Evolutionary conservation across 1,140 invertebrate genomes (phyloP), one percentile per base, ranked within the genome.

Genomic region (Ceratitis capitata): DNA sequence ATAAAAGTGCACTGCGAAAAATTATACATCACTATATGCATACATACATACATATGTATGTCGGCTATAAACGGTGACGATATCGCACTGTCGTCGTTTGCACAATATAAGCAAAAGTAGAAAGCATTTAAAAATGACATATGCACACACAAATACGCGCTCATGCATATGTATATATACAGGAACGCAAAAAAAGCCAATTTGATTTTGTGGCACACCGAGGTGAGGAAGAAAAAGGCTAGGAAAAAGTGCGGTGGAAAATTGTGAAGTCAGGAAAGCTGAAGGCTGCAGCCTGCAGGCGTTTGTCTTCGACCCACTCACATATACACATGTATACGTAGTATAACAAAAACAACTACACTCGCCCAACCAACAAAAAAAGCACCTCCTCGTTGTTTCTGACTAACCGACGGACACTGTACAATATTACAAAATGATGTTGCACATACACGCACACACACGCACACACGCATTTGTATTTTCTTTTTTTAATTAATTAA

Each of bases 251-350:
- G 61, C 61, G 61, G 29, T 35, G 12, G 39, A 42, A 39, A 74
- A 74, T 42, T n/a, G 64, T 39, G 42, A 42, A 39, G 64, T 9
- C 19, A 78, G 39, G 39, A 78, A 78, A 78, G 69, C 69, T 78
- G 69, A 78, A 78, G 69, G 69, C 69, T 78, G 39, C 69, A 78
- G 69, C 69, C 69, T 78, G 69, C 69, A 78, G 69, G 69, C 69
- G 42, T 78, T 78, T 78, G 69, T 45, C 69, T 35, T 19, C 69
- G 69, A 78, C 69, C 69, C 69, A 78, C 69, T 78, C 69, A 47
- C 69, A 45, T 78, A 3, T 26, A 61, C 56, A 61, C 53, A 56
- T 19, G 29, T 26, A 61, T 7, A 10, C 9, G 10, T 29, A 56
- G 51, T 19, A 61, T 26, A 61, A 19, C 56, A 19, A n/a, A n/a